phyloP scores from a whole-genome alignment of 2,888 invertebrate genomes.

The Nezara viridula region DNA sequence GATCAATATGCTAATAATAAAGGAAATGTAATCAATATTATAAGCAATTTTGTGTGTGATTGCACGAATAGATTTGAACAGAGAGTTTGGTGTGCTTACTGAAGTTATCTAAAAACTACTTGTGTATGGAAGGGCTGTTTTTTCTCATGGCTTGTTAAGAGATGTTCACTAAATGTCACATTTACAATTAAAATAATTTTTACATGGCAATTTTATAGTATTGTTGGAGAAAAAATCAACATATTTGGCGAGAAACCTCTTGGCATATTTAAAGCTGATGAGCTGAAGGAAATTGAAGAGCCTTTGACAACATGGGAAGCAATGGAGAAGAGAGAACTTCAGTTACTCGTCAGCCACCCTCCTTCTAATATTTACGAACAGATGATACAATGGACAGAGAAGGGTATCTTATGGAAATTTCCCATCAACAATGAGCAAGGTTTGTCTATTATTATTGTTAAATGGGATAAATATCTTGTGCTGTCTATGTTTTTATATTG shows the following conservation, averaged over 20 bases:
- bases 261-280: constrained; percentile 75
- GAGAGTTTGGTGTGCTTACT: too few species aligned
- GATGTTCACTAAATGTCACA: too few species aligned
- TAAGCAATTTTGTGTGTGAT: too few species aligned
- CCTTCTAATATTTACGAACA: constrained; percentile 93
- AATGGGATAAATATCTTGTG: too few species aligned
- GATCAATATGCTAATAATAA: too few species aligned
- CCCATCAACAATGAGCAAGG: constrained; percentile 98
- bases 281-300: constrained; percentile 67
- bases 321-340: constrained; percentile 77
- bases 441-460: constrained; percentile 67
- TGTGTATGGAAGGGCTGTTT: too few species aligned
- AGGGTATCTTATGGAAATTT: constrained; percentile 96
- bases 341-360: constrained; percentile 77
- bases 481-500: too few species aligned
- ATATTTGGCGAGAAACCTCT: constrained; percentile 76
- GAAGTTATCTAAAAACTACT: too few species aligned
- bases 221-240: constrained; percentile 70
- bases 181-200: not conserved
- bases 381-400: constrained; percentile 92
- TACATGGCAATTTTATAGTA: not conserved
- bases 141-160: too few species aligned
- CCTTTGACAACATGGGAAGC: constrained; percentile 78
- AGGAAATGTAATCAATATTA: too few species aligned
- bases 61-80: too few species aligned